Evolutionary conservation across 2,888 invertebrate species (phyloP).

Genomic region (Lasioglossum leucozonium): DNA sequence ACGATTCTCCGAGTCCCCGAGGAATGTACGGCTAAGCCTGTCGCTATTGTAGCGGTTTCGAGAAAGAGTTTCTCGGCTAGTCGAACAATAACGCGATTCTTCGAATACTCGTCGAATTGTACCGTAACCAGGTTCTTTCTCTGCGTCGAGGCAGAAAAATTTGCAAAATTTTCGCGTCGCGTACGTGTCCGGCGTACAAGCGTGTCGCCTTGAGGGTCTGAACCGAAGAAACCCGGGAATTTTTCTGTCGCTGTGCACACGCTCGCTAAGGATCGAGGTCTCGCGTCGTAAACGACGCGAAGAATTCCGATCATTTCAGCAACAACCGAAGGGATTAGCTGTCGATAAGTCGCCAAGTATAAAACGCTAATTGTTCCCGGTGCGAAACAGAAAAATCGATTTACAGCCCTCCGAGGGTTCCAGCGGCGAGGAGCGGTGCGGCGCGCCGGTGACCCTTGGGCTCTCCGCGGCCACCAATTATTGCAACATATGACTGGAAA

Average conservation of each 20-base stretch:
- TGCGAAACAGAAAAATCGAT: neutral
- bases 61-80: neutral
- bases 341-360: conserved; percentile 1
- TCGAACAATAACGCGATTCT: neutral
- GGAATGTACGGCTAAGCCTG: neutral
- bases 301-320: conserved; percentile 7
- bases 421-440: too few species aligned
- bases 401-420: neutral
- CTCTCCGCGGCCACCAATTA: neutral
- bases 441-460: neutral
- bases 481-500: neutral
- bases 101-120: neutral
- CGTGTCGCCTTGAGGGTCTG: neutral
- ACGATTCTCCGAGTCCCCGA: neutral
- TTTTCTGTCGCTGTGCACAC: neutral
- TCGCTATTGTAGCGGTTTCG: neutral
- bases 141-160: neutral
- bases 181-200: neutral
- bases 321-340: conserved; percentile 5
- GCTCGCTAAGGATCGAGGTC: neutral
- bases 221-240: neutral
- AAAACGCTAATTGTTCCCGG: conserved; percentile 10
- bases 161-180: neutral
- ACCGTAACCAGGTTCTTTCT: neutral
- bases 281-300: conserved; percentile 1